Base-by-base conservation (phyloP, 2,888 invertebrate genomes). In the Norana najaformis region DNA sequence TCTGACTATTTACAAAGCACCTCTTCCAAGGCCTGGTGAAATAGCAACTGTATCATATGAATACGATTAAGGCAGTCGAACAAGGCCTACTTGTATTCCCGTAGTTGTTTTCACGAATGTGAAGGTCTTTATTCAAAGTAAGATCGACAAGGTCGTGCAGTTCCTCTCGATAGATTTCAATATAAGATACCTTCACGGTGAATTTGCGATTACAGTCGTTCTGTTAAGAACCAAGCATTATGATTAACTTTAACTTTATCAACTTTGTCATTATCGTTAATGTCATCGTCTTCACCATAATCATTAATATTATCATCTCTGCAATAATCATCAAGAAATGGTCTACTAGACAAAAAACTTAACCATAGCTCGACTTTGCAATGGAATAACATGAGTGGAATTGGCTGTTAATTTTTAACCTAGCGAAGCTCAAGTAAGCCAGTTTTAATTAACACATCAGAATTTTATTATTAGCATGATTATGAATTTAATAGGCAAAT, bases 91-190 rank as follows among this genome's bases (percentile, higher is more conserved):
- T 82, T 36, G 95, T 95, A 90, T 94, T 95, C 88, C 94, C 95
- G 88, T 94, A 93, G 89, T 94, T 94, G 92, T 95, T 95, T 91
- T 95, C 95, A 35, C 95, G 91, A 35, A 95, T 94, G 92, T 94
- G 94, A n/a, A 95, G 91, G 89, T 94, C 94, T 92, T 94, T 94
- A 89, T 93, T 92, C 36, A 93, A 92, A 18, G 94, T 94, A 18
- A 93, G 88, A 90, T 94, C 94, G 36, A 95, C 92, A 90, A 95
- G 92, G 91, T 95, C 95, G 90, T 93, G 92, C 69, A 95, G 91
- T 90, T 95, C 95, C 90, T 95, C 95, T 91, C 94, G 94, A 92
- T 95, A 95, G 39, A 95, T 94, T 92, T 95, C 95, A 88, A 95
- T 93, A 91, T 94, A 95, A 0, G 95, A 95, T 41, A 94, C 94